Conservation (phyloP, 2,113 vertebrate species). For the Lathamus discolor region DNA sequence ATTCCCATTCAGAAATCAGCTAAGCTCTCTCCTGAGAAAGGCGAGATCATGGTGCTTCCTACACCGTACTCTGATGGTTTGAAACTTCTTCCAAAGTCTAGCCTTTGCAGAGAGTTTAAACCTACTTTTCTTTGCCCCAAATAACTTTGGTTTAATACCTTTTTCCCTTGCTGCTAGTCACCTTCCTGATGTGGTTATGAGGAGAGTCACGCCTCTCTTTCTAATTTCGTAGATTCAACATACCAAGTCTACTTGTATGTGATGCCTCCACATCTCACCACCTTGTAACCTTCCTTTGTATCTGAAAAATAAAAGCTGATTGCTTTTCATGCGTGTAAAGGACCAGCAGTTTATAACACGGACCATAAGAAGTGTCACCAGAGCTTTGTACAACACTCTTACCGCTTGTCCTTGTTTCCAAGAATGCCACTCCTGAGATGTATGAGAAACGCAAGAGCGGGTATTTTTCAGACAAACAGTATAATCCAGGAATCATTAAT, state of each 20-base stretch:
- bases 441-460: background rate
- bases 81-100: background rate
- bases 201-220: background rate
- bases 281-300: background rate
- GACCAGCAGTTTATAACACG: background rate
- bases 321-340: accelerated
- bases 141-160: background rate
- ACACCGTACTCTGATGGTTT: too few species aligned
- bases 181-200: background rate
- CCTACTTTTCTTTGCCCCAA: background rate
- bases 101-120: background rate
- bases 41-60: background rate
- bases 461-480: accelerated
- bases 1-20: background rate
- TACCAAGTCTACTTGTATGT: background rate
- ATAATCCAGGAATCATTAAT: background rate
- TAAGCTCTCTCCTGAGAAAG: background rate
- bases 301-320: background rate
- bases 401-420: background rate
- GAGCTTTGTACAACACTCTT: background rate
- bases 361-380: background rate
- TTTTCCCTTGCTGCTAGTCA: background rate
- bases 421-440: background rate
- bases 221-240: background rate
- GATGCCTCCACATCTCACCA: too few species aligned